Evolutionary conservation across 2,888 invertebrate species (phyloP), one percentile per base, ranked within the genome.

Genomic region (Drosophila ustulata): DNA sequence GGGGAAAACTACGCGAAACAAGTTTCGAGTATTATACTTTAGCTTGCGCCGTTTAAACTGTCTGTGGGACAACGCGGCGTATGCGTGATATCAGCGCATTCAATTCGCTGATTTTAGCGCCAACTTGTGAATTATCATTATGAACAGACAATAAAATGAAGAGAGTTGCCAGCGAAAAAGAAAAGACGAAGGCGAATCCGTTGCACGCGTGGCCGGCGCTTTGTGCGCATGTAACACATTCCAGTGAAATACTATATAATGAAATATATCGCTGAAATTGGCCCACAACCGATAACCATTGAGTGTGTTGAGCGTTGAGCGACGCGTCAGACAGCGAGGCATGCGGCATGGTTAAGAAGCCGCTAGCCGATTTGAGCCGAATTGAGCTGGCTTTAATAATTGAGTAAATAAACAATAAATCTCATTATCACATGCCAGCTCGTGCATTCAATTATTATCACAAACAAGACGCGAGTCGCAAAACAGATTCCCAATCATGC

Each of bases 361-460:
- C 8, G n/a, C 34, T n/a, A 28, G n/a, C 28, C 25, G 46, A 11
- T 45, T 46, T 34, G 25, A 55, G 49, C 53, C 56, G 25, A 55
- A 55, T 59, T 59, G 28, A 66, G 57, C 34, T 50, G 63, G 52
- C 52, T 68, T 77, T 74, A 75, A 72, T 78, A 75, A 75, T 82
- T 83, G 75, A 68, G 77, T 79, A 75, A 88, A 86, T 78, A 86
- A 84, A 78, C 61, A 83, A 77, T 86, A 86, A 89, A 86, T 81
- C 82, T 81, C 70, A 86, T 89, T 88, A 89, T 76, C 89, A 86
- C 81, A 76, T 81, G 30, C 61, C 66, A 64, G 84, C 88, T 82
- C 88, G 86, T 88, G 88, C 71, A 71, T 82, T 82, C 81, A 88
- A 84, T 88, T 89, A 86, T 77, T 75, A 75, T 85, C 71, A 66